phyloP scores from a whole-genome alignment of 2,888 invertebrate species.

The Serripes groenlandicus region DNA sequence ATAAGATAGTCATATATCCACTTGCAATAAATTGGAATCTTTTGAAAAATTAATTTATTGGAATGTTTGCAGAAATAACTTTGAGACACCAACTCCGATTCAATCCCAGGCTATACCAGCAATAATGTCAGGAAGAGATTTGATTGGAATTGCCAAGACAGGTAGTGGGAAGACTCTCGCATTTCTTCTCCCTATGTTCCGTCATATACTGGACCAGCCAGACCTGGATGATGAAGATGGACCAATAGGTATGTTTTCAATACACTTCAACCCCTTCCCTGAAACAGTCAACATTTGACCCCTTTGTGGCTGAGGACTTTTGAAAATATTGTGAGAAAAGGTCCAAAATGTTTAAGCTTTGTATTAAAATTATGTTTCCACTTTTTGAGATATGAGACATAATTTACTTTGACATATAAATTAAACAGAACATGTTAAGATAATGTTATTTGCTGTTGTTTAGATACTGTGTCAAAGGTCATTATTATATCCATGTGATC shows the following conservation, averaged over 20 bases:
- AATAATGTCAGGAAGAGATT: conserved; percentile 97
- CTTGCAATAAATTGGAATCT: too few relatives aligned
- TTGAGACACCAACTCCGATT: conserved; percentile 99
- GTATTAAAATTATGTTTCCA: too few relatives aligned
- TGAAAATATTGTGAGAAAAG: background rate
- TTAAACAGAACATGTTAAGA: too few relatives aligned
- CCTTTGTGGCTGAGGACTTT: background rate
- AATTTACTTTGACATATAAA: too few relatives aligned
- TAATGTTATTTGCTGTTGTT: too few relatives aligned
- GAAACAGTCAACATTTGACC: background rate
- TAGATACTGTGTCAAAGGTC: too few relatives aligned
- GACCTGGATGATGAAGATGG: conserved; percentile 98
- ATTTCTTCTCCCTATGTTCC: conserved; percentile 98
- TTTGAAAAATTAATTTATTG: too few relatives aligned
- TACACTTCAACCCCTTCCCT: background rate
- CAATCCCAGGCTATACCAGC: conserved; percentile 98
- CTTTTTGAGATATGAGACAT: too few relatives aligned
- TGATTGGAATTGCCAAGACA: conserved; percentile 99
- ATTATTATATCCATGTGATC: too few relatives aligned
- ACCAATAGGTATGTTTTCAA: conserved; percentile 90
- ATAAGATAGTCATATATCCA: too few relatives aligned
- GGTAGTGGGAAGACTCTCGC: conserved; percentile 99
- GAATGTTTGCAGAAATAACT: conserved; percentile 89
- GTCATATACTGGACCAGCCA: conserved; percentile 97
- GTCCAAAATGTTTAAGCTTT: too few relatives aligned